These are phyloP conservation scores for Megamerina dolium DNA, from an alignment of 2,888 invertebrate species.

Conservation along the genomic window DNA sequence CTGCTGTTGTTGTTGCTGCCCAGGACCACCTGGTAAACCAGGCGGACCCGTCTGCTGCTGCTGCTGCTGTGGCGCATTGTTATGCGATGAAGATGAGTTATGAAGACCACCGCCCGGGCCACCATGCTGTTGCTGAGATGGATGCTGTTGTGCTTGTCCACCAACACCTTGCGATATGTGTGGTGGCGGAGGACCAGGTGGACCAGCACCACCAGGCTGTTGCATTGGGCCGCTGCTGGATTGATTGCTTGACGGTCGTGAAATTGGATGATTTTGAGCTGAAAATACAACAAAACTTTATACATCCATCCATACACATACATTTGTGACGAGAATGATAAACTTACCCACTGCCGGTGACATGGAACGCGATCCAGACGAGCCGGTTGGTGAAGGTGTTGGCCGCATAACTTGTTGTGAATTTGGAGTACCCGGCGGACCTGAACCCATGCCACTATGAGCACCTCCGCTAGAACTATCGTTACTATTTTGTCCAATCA, in stretches of 20 bases:
- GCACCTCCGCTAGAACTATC: slow-evolving; percentile 71
- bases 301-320: background rate
- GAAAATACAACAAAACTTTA: background rate
- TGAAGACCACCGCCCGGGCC: slow-evolving; percentile 15
- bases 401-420: slow-evolving; percentile 80
- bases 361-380: slow-evolving; percentile 93
- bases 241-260: slow-evolving; percentile 83
- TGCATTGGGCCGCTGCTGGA: slow-evolving; percentile 52
- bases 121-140: slow-evolving; percentile 40
- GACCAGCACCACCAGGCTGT: slow-evolving; percentile 32
- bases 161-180: slow-evolving; percentile 30
- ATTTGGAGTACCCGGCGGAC: slow-evolving; percentile 57
- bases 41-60: slow-evolving; percentile 37
- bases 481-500: slow-evolving; percentile 81
- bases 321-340: background rate
- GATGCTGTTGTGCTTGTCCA: slow-evolving; percentile 26
- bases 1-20: slow-evolving; percentile 29
- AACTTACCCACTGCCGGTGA: slow-evolving; percentile 92
- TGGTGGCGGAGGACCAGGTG: slow-evolving; percentile 38
- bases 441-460: slow-evolving; percentile 61
- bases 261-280: slow-evolving; percentile 89
- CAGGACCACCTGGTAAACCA: slow-evolving; percentile 33
- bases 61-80: slow-evolving; percentile 44
- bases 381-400: slow-evolving; percentile 88
- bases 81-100: slow-evolving; percentile 41